Evolutionary conservation across 2,888 invertebrate species (phyloP).

Genomic region (Harpagoxenus sublaevis): DNA sequence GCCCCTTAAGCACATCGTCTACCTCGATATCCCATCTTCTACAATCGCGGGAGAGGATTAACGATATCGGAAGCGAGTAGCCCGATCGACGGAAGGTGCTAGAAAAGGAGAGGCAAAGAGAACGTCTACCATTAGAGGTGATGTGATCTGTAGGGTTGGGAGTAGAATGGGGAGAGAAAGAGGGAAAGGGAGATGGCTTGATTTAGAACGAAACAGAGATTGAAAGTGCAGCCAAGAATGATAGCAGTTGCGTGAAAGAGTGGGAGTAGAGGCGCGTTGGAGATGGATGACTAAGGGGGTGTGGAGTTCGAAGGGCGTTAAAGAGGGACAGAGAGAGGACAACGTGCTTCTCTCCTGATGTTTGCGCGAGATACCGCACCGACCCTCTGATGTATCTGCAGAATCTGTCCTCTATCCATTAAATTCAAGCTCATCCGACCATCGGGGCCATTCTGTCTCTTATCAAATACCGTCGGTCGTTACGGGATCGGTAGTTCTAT

Average conservation of each 20-base stretch:
- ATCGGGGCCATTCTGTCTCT: constrained; percentile 66
- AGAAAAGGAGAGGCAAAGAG: constrained; percentile 36
- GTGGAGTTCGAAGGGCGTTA: constrained; percentile 50
- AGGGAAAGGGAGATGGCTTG: constrained; percentile 8
- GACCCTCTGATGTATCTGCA: constrained; percentile 82
- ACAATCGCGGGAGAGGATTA: constrained; percentile 36
- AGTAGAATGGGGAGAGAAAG: constrained; percentile 13
- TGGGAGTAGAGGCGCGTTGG: background rate
- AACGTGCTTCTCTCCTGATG: constrained; percentile 83
- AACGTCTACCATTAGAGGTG: constrained; percentile 75
- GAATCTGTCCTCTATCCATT: constrained; percentile 83
- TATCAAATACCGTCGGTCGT: constrained; percentile 76
- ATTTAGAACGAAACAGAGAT: constrained; percentile 41
- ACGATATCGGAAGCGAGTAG: constrained; percentile 20
- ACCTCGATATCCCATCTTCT: constrained; percentile 67
- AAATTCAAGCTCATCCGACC: constrained; percentile 80
- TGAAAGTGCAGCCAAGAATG: constrained; percentile 44
- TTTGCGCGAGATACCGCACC: constrained; percentile 79
- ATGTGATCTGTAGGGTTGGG: constrained; percentile 70
- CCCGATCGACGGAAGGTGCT: background rate
- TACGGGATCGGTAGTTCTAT: constrained; percentile 54
- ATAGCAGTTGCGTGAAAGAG: constrained; percentile 32
- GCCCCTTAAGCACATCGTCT: constrained; percentile 75
- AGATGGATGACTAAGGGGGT: constrained; percentile 35
- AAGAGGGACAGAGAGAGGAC: constrained; percentile 58